Conservation (phyloP, 2,888 invertebrate species). For the Phanerotoma sp. region DNA sequence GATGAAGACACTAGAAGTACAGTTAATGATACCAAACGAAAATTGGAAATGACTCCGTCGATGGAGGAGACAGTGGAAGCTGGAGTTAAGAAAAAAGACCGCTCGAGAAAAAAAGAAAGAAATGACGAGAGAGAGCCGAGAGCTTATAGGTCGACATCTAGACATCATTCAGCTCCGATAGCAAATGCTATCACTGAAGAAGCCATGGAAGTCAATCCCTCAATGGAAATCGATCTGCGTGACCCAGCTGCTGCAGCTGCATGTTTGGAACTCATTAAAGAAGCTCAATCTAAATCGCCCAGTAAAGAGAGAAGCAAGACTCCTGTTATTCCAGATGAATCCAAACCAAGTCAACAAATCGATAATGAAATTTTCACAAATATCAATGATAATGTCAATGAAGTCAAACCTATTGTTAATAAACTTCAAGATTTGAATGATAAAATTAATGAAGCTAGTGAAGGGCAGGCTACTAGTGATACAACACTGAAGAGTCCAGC, state of each 20-base stretch:
- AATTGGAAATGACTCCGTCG: constrained; percentile 74
- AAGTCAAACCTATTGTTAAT: constrained; percentile 27
- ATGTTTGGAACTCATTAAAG: constrained; percentile 57
- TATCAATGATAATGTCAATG: constrained; percentile 26
- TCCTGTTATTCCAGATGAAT: constrained; percentile 48
- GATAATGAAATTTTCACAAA: constrained; percentile 23
- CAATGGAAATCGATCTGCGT: constrained; percentile 37
- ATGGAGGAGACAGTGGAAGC: constrained; percentile 61
- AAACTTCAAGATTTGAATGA: constrained; percentile 39
- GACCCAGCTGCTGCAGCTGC: constrained; percentile 50
- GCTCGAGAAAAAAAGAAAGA: constrained; percentile 53
- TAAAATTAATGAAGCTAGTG: no score
- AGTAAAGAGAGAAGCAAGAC: constrained; percentile 54
- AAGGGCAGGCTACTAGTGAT: no score
- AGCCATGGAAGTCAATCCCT: constrained; percentile 47
- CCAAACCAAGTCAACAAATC: constrained; percentile 48
- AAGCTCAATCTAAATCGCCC: constrained; percentile 54
- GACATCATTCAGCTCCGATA: constrained; percentile 51
- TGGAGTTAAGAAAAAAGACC: constrained; percentile 65
- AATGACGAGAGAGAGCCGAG: constrained; percentile 46
- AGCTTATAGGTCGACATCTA: constrained; percentile 43
- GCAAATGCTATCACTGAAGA: constrained; percentile 49
- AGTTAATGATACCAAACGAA: constrained; percentile 67
- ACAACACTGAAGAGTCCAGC: background rate
- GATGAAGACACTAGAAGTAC: constrained; percentile 55